Base-by-base conservation (phyloP, 2,888 invertebrate species). In the Augochlorella aurata region DNA sequence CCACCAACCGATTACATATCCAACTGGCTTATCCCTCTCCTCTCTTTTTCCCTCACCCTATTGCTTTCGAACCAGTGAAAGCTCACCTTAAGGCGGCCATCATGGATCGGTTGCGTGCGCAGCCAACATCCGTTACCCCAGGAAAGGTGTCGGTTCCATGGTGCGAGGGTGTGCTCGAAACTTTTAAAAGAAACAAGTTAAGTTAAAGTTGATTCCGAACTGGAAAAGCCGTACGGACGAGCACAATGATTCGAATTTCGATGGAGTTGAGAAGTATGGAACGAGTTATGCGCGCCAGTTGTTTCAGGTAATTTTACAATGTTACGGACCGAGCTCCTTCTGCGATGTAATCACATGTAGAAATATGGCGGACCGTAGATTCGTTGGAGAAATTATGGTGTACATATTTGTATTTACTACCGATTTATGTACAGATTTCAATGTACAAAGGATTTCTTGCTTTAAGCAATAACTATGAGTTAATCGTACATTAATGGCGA, bases 101-200 rank as follows among this genome's bases (percentile, higher is more conserved):
- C 89, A 91, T 92, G 90, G 82, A 77, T 77, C 5, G 68, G 38
- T 29, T 91, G 92, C 93, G 92, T 90, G 91, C 93, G 92, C 92
- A 91, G 49, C 18, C 78, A 12, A 16, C 50, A 7, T 61, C 45
- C 84, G 68, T 54, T 54, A 29, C 45, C 21, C 49, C 18, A 0
- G 21, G 5, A 52, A 50, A 44, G 70, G n/a, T 10, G 24, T 66
- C 14, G 47, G 50, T 66, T 61, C 68, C 58, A 54, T 38, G 49
- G 61, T 61, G 24, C 18, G 61, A n/a, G 38, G 38, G 65, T 29
- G n/a, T 61, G 54, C 52, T 74, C n/a, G n/a, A 63, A 63, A 70
- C 12, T 73, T 49, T 75, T 16, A 18, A 4, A 49, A 14, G n/a
- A 24, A 47, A 18, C 24, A 47, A 16, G 16, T 58, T 24, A n/a